Conservation (phyloP, 2,797 vertebrate genomes). For the Dipus sagitta region DNA sequence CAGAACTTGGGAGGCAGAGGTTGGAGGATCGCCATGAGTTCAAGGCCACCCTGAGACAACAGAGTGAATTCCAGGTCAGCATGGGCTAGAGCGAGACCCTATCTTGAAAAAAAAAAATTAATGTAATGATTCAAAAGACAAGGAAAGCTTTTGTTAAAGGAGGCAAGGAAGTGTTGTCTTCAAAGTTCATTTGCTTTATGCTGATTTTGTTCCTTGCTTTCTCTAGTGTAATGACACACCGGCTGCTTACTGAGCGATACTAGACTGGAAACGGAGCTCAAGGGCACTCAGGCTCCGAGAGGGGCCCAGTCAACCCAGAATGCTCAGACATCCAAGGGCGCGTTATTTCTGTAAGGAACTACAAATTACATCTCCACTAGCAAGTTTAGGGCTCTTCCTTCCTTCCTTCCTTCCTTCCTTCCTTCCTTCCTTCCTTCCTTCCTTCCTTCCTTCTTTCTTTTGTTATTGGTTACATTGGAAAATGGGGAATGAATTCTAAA, state of each 20-base stretch:
- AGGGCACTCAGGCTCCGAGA: neutral
- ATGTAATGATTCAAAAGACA: neutral
- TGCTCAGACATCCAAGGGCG: neutral
- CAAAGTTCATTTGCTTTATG: neutral
- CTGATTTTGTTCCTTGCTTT: neutral
- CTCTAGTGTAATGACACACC: neutral
- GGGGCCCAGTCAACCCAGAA: neutral
- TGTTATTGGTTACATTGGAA: slow-evolving; percentile 10
- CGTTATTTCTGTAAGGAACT: neutral
- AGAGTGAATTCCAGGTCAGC: too few relatives aligned
- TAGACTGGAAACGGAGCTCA: neutral
- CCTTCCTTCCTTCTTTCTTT: neutral
- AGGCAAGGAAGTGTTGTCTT: neutral
- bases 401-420: too few relatives aligned
- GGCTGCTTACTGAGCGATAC: neutral
- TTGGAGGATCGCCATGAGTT: too few relatives aligned
- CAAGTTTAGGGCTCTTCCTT: neutral
- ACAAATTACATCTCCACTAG: neutral
- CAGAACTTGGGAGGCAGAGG: too few relatives aligned
- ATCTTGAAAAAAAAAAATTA: neutral
- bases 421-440: neutral
- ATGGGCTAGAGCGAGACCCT: too few relatives aligned
- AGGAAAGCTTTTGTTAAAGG: neutral
- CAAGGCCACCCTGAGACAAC: too few relatives aligned
- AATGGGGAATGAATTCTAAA: neutral